Conservation (phyloP, 2,113 vertebrate species). For the Laticauda colubrina region DNA sequence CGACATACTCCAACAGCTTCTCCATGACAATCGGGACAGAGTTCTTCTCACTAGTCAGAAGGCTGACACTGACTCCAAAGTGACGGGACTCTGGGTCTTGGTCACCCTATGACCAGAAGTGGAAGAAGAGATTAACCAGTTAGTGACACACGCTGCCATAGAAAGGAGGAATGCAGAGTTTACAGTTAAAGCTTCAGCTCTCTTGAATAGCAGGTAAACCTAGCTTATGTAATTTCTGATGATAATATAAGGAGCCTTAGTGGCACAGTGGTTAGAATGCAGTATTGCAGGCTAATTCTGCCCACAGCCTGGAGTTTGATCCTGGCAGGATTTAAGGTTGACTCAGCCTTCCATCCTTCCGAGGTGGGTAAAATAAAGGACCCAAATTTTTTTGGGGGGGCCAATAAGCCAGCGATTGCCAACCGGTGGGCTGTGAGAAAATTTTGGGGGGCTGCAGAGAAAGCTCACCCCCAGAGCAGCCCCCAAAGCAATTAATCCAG, state of each 20-base stretch:
- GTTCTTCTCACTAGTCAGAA: slow-evolving; percentile 80
- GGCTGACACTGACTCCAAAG: slow-evolving; percentile 83
- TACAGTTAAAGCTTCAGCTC: neutral
- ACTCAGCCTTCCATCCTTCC: neutral
- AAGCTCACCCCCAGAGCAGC: too few relatives aligned
- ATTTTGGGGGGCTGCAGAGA: too few relatives aligned
- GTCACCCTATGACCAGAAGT: slow-evolving; percentile 56
- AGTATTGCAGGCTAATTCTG: neutral
- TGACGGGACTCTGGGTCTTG: slow-evolving; percentile 76
- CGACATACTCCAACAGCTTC: slow-evolving; percentile 92
- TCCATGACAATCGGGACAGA: slow-evolving; percentile 89
- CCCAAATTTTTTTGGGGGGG: neutral
- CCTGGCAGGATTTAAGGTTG: neutral
- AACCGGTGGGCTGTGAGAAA: too few relatives aligned
- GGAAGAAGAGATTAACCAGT: neutral
- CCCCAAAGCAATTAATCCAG: too few relatives aligned
- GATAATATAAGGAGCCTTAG: neutral
- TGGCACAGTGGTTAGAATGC: neutral
- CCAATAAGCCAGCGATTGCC: too few relatives aligned
- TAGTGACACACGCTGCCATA: neutral
- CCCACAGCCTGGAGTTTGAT: neutral
- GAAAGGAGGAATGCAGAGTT: neutral
- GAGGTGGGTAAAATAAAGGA: neutral
- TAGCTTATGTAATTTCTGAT: neutral
- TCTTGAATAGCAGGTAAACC: neutral